A percentile compares a stretch with the other conserved stretches of the same genome.
phyloP scores from a whole-genome alignment of 2,888 invertebrate genomes.

The Bedellia somnulentella region DNA sequence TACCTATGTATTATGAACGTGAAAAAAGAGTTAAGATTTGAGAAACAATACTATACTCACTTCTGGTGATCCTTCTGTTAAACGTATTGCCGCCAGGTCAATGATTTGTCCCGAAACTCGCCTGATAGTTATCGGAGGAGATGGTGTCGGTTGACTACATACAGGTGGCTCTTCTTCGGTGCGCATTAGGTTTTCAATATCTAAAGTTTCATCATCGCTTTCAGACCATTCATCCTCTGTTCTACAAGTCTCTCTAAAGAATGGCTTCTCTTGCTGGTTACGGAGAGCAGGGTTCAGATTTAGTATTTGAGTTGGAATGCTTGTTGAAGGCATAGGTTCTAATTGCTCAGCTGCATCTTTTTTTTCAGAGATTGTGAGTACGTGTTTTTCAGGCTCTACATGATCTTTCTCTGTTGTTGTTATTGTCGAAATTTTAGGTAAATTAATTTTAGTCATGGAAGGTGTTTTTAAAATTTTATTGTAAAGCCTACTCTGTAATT shows the following conservation, averaged over 20 bases:
- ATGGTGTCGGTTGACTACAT: conserved; percentile 27
- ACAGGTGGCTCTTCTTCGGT: not conserved
- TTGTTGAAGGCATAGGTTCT: too few relatives aligned
- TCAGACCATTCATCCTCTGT: conserved; percentile 66
- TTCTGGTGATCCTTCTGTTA: conserved; percentile 58
- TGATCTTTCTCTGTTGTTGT: conserved; percentile 27
- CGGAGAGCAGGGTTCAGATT: too few relatives aligned
- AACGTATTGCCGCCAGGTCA: conserved; percentile 36
- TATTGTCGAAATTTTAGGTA: conserved; percentile 33
- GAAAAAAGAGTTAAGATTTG: too few relatives aligned
- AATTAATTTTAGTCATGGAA: too few relatives aligned
- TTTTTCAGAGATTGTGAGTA: conserved; percentile 20
- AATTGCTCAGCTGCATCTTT: too few relatives aligned
- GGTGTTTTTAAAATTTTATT: too few relatives aligned
- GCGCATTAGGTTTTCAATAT: not conserved
- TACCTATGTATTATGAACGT: too few relatives aligned
- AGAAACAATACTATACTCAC: conserved; percentile 24
- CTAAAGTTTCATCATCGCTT: conserved; percentile 29
- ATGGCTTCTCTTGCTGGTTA: conserved; percentile 44
- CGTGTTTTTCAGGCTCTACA: conserved; percentile 25
- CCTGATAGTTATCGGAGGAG: conserved; percentile 43
- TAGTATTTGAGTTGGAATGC: too few relatives aligned
- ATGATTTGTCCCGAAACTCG: conserved; percentile 47
- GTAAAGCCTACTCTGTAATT: conserved; percentile 46
- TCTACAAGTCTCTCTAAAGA: conserved; percentile 63